Evolutionary conservation across 2,797 vertebrate genomes (phyloP), one percentile per base, ranked within the genome.

Genomic region (Diglossa cyanea): DNA sequence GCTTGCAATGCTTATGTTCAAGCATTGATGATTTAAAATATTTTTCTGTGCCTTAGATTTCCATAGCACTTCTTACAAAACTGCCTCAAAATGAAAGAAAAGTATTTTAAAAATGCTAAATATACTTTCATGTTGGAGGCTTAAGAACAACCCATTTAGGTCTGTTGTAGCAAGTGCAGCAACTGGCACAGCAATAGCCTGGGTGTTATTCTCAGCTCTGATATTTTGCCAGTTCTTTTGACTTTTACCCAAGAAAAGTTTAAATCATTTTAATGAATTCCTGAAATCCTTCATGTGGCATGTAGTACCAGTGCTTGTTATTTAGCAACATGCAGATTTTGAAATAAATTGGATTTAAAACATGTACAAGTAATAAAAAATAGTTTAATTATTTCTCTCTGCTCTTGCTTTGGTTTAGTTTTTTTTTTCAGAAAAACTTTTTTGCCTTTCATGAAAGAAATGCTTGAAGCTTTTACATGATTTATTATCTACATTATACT

Each of bases 41-140:
- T 81, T 94, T 71, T 81, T 50, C 42, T 86, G 35, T 87, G 51
- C 44, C 48, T 94, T 81, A 83, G 61, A 87, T 83, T 95, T 86
- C 40, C 26, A 73, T 11, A 85, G 25, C 31, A 76, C 42, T 93
- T 79, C 88, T 90, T 68, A 83, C 14, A 90, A 83, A 90, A 63
- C 15, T 85, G 39, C 20, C 51, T 90, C 62, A 30, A 10, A 17
- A 92, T 8, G 61, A 60, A 53, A 79, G 79, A 80, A 51, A 71
- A 82, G 24, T 65, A 78, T 92, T 96, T 96, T 67, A 17, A 90
- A 96, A 91, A 96, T 87, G 39, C 35, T 93, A 88, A 93, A 91
- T 37, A 88, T 90, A 82, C 24, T 55, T 78, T 94, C 50, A n/a
- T 66, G 39, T 44, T 81, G n/a, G 28, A 74, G 39, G 67, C 40